Evolutionary conservation across 2,797 vertebrate species (phyloP), one percentile per base, ranked within the genome.

Genomic region (Clamator glandarius): DNA sequence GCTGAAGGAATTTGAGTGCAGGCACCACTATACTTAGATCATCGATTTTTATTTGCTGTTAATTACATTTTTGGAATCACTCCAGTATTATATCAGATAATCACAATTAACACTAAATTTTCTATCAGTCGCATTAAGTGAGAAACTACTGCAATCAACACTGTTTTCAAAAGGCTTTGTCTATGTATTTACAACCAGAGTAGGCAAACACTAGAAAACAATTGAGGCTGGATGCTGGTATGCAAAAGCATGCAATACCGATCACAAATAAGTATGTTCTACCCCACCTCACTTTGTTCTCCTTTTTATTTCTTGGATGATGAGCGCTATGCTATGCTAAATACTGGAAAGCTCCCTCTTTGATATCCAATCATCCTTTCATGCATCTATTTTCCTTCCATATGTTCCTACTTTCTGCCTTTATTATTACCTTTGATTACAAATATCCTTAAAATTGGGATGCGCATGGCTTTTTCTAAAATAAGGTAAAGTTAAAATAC

Each of bases 231-330:
- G 83, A 93, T 4, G 42, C 44, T 36, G 51, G 64, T 35, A 76
- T 48, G 75, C 62, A 91, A 83, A 89, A 84, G 12, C 24, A 8
- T 15, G 77, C n/a, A 68, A 92, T 54, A 70, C 16, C 24, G 59
- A 62, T 58, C 83, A 90, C 36, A 66, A 68, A 5, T 42, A 76
- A 73, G 50, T 17, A 70, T 6, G 55, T 54, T 84, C 76, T 66
- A 54, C 69, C 79, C n/a, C 89, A 87, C 79, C 87, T 85, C 42
- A 36, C 58, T 91, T 89, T 86, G 72, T 69, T 89, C 84, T 86
- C 62, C 29, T 63, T 89, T 89, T 70, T 35, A 74, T 85, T 90
- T 90, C 70, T 14, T 61, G 57, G 26, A 75, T 46, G 52, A 33
- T 39, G 67, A 86, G 51, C 66, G 66, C 74, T 57, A 20, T 41